These are phyloP conservation scores for Drosophila maculinotata DNA, from an alignment of 2,888 invertebrate species.

Conservation along the genomic window DNA sequence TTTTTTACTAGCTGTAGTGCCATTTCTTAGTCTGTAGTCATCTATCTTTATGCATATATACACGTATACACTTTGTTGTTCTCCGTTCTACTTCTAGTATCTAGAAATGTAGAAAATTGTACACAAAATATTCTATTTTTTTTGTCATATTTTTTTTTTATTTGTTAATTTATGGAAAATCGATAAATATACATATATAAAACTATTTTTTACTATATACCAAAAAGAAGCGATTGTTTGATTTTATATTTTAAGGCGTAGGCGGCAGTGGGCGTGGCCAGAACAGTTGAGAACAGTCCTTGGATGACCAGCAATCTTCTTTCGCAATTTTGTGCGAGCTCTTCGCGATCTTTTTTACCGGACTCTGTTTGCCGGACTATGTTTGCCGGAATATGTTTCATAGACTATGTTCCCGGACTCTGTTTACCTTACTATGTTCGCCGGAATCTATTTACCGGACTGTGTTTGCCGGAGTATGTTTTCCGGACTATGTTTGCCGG, in stretches of 20 bases:
- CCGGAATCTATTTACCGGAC: too few species aligned
- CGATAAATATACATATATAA: slow-evolving; percentile 18
- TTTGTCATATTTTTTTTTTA: slow-evolving; percentile 9
- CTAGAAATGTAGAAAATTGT: slow-evolving; percentile 50
- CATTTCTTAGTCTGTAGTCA: slow-evolving; percentile 32
- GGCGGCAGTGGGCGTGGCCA: too few species aligned
- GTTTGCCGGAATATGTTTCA: too few species aligned
- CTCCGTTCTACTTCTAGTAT: slow-evolving; percentile 54
- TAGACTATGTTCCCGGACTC: too few species aligned
- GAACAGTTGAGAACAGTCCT: too few species aligned
- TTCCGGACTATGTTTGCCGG: too few species aligned
- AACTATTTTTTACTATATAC: slow-evolving; percentile 15
- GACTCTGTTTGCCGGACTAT: too few species aligned
- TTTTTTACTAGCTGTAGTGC: slow-evolving; percentile 51
- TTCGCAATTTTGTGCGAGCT: too few species aligned
- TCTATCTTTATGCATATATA: slow-evolving; percentile 14
- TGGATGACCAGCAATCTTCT: too few species aligned
- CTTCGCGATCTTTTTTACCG: too few species aligned
- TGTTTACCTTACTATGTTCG: too few species aligned
- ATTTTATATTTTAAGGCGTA: not conserved
- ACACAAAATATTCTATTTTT: slow-evolving; percentile 12
- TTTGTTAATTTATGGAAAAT: slow-evolving; percentile 13
- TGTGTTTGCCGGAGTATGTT: too few species aligned
- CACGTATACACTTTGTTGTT: slow-evolving; percentile 5
- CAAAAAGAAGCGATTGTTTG: not conserved